Conservation (phyloP, 2,888 invertebrate species). For the Acronicta psi region DNA sequence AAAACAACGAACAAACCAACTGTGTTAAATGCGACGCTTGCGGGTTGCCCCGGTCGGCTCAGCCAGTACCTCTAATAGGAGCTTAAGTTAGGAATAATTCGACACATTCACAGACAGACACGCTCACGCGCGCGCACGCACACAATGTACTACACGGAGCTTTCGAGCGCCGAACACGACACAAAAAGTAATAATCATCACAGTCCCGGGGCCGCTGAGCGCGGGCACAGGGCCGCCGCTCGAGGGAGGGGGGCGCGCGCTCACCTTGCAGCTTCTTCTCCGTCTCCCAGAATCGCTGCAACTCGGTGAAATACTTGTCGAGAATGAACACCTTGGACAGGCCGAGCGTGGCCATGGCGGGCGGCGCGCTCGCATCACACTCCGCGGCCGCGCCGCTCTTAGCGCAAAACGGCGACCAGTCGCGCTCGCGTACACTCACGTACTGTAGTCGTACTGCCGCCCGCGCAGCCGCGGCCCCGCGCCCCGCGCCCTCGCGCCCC, state of each 20-base stretch:
- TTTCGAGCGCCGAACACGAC: slow-evolving; percentile 66
- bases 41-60: slow-evolving; percentile 14
- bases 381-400: slow-evolving; percentile 78
- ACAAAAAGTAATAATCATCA: slow-evolving; percentile 64
- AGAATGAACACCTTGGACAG: slow-evolving; percentile 98
- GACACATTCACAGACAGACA: slow-evolving; percentile 51
- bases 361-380: slow-evolving; percentile 83
- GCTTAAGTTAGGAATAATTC: slow-evolving; percentile 46
- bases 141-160: slow-evolving; percentile 54
- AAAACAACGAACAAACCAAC: slow-evolving; percentile 3
- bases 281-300: slow-evolving; percentile 98
- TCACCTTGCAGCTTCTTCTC: slow-evolving; percentile 98
- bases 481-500: slow-evolving; percentile 30
- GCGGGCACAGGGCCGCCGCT: slow-evolving; percentile 41
- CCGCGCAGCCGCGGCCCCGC: slow-evolving; percentile 33
- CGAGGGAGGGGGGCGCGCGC: slow-evolving; percentile 61
- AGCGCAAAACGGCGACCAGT: slow-evolving; percentile 71
- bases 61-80: slow-evolving; percentile 43
- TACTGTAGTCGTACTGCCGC: slow-evolving; percentile 60
- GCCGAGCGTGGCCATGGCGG: slow-evolving; percentile 97
- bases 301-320: slow-evolving; percentile 98
- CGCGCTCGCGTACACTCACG: slow-evolving; percentile 68
- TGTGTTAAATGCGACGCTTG: neutral
- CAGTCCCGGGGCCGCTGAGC: slow-evolving; percentile 53
- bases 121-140: slow-evolving; percentile 47